phyloP scores from a whole-genome alignment of 23 tunicate genomes.

The Oikopleura albicans region DNA sequence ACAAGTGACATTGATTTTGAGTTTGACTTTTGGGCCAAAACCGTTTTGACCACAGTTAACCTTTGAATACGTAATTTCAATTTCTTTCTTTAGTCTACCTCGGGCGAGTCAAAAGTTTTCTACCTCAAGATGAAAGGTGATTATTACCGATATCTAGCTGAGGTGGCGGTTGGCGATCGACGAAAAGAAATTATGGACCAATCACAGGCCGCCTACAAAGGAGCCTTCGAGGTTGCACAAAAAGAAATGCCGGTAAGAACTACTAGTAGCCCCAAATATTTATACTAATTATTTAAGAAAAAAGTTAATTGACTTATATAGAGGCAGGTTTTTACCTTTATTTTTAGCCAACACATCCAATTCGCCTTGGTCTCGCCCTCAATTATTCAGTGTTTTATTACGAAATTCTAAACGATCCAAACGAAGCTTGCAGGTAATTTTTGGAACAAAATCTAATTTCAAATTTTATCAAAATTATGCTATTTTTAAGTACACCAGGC shows the following conservation, averaged over 20 bases:
- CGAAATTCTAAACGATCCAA: conserved; percentile 34
- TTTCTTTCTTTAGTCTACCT: too few species aligned
- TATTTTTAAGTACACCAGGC: too few species aligned
- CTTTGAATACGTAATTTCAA: too few species aligned
- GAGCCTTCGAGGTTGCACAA: neutral
- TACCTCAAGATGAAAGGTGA: conserved; percentile 96
- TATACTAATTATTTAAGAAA: too few species aligned
- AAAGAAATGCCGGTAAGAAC: neutral
- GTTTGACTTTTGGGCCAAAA: too few species aligned
- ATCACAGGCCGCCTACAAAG: neutral
- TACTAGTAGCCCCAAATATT: too few species aligned
- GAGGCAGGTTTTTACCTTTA: too few species aligned
- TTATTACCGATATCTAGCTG: conserved; percentile 56
- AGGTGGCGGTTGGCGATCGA: conserved; percentile 21
- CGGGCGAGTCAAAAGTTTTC: conserved; percentile 39
- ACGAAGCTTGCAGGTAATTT: conserved; percentile 24
- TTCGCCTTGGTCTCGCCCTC: conserved; percentile 73
- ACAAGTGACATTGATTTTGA: too few species aligned
- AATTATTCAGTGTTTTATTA: conserved; percentile 80
- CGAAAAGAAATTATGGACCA: conserved; percentile 8
- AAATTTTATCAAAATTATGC: too few species aligned
- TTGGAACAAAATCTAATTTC: neutral
- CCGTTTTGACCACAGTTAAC: too few species aligned
- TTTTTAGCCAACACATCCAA: conserved; percentile 54
- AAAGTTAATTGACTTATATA: too few species aligned